Evolutionary conservation across 1,140 invertebrate species (phyloP).

Genomic region (Heliconius nattereri): DNA sequence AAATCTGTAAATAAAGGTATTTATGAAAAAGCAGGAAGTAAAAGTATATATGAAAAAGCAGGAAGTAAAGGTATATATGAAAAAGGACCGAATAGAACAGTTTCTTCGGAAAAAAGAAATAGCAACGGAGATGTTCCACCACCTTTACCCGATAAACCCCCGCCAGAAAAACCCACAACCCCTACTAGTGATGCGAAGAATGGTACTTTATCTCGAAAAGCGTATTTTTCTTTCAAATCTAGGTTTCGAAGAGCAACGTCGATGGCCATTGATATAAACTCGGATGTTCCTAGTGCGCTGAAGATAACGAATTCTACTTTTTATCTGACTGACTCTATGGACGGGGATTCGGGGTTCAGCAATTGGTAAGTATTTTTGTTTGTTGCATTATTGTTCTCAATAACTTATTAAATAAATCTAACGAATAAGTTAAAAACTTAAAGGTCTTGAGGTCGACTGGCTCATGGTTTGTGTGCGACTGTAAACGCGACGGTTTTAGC

Average conservation of each 20-base stretch:
- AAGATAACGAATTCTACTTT: constrained; percentile 84
- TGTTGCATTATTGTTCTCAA: constrained; percentile 9
- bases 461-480: too few species aligned
- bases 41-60: constrained; percentile 6
- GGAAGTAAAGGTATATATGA: constrained; percentile 19
- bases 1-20: constrained; percentile 14
- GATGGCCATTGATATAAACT: constrained; percentile 70
- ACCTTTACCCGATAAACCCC: constrained; percentile 60
- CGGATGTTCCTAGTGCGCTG: constrained; percentile 65
- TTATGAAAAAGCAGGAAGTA: constrained; percentile 17
- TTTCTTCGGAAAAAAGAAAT: constrained; percentile 36
- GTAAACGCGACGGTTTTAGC: too few species aligned
- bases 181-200: constrained; percentile 69
- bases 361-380: constrained; percentile 77
- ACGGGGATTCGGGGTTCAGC: constrained; percentile 82
- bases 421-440: too few species aligned
- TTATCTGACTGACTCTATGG: constrained; percentile 84
- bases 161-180: constrained; percentile 62
- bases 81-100: constrained; percentile 9
- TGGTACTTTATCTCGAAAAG: constrained; percentile 76
- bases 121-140: constrained; percentile 62
- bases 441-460: too few species aligned
- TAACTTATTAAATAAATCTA: background rate
- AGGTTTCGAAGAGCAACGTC: constrained; percentile 79
- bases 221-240: constrained; percentile 81